Conservation (phyloP, 2,888 invertebrate genomes). For the Apodemia hepburni region DNA sequence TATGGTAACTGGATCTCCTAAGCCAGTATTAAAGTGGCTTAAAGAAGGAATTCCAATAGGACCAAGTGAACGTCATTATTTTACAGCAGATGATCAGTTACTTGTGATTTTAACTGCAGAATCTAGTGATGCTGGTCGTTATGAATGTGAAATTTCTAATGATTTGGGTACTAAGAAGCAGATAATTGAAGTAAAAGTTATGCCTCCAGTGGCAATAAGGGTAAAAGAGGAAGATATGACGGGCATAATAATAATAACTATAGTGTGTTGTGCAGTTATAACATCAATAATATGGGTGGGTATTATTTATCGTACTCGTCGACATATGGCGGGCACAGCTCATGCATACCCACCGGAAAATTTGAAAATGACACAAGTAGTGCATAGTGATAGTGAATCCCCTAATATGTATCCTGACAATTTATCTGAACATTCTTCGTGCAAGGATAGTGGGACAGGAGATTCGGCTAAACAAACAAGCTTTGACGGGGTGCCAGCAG, state of each 20-base stretch:
- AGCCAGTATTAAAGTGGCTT: constrained; percentile 90
- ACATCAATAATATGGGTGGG: constrained; percentile 95
- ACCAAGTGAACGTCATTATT: constrained; percentile 90
- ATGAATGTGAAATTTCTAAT: constrained; percentile 95
- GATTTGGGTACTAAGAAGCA: constrained; percentile 88
- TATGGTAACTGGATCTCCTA: constrained; percentile 91
- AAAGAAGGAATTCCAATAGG: constrained; percentile 89
- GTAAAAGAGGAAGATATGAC: constrained; percentile 88
- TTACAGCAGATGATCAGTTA: constrained; percentile 92
- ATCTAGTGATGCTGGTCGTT: constrained; percentile 89
- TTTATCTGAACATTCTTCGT: constrained; percentile 86
- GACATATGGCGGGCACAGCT: constrained; percentile 79
- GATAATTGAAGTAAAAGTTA: constrained; percentile 85
- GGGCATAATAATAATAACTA: constrained; percentile 93
- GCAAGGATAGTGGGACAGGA: constrained; percentile 90
- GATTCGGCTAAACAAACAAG: constrained; percentile 88
- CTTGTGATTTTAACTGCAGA: constrained; percentile 92
- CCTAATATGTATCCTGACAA: constrained; percentile 81
- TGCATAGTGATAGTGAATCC: constrained; percentile 74
- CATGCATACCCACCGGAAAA: constrained; percentile 67
- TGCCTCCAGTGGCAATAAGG: constrained; percentile 79
- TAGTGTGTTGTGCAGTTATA: constrained; percentile 94
- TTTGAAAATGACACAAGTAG: constrained; percentile 73
- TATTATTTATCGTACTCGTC: constrained; percentile 92
- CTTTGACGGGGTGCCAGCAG: constrained; percentile 78